Evolutionary conservation across 2,113 vertebrate genomes (phyloP).

Genomic region (Actinemys pallida): DNA sequence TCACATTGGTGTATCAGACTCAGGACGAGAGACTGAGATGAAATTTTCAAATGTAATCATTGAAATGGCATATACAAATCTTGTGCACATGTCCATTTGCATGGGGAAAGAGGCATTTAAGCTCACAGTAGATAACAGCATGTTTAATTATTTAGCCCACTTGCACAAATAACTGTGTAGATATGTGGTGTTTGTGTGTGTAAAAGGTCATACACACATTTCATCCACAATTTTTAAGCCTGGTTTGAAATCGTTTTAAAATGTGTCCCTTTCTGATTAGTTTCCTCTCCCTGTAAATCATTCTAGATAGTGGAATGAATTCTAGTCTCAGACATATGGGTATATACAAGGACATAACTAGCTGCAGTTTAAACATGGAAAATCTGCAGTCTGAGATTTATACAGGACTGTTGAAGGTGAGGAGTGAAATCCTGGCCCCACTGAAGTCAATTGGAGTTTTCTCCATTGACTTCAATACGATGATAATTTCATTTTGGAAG

Average conservation of each 20-base stretch:
- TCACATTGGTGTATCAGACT: not conserved
- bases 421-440: not conserved
- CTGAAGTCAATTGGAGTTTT: not conserved
- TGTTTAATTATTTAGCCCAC: not conserved
- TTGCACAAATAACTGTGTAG: not conserved
- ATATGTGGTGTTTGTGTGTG: not conserved
- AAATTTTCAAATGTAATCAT: rapidly evolving
- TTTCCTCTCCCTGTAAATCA: not conserved
- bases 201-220: conserved; percentile 3
- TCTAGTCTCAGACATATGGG: not conserved
- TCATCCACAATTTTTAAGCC: not conserved
- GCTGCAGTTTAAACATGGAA: not conserved
- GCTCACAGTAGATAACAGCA: not conserved
- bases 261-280: not conserved
- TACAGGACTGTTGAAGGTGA: not conserved
- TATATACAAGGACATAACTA: not conserved
- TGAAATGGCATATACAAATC: not conserved
- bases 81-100: not conserved
- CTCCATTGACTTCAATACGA: not conserved
- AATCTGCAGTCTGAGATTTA: not conserved
- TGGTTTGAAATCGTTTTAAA: not conserved
- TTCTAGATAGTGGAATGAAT: not conserved
- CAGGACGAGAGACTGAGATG: not conserved
- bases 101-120: not conserved
- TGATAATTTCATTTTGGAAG: not conserved